phyloP scores from a whole-genome alignment of 2,888 invertebrate genomes.

The Xestia xanthographa region DNA sequence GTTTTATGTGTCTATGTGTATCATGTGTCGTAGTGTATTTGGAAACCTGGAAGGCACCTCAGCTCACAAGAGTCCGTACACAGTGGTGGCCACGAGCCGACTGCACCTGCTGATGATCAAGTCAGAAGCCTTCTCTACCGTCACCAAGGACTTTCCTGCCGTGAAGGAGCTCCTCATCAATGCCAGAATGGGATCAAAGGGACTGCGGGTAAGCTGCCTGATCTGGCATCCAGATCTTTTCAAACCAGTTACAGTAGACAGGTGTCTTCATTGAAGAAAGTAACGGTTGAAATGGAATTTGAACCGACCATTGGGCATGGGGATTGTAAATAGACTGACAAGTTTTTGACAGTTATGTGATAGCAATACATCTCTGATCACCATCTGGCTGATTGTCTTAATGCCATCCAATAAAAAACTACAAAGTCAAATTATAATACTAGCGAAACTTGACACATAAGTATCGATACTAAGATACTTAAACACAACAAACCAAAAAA shows the following conservation, averaged over 20 bases:
- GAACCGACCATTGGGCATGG: neutral
- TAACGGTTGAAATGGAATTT: neutral
- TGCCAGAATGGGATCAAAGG: conserved; percentile 58
- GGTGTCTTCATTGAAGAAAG: neutral
- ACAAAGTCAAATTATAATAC: too few species aligned
- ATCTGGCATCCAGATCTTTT: neutral
- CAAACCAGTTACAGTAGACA: neutral
- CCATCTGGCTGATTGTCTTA: neutral
- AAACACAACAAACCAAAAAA: too few species aligned
- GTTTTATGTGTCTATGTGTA: neutral
- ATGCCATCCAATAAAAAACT: neutral
- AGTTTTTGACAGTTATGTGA: neutral
- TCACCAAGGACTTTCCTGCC: conserved; percentile 80
- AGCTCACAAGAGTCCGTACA: conserved; percentile 70
- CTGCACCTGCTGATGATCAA: conserved; percentile 81
- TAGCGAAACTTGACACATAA: too few species aligned
- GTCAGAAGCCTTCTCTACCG: conserved; percentile 74
- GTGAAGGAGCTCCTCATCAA: conserved; percentile 70
- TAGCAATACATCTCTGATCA: neutral
- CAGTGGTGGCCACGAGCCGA: conserved; percentile 72
- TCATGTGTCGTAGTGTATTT: conserved; percentile 75
- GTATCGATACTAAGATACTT: too few species aligned
- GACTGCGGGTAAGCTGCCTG: conserved; percentile 36
- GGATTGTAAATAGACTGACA: neutral
- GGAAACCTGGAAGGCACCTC: conserved; percentile 77